A percentile compares a stretch with the other conserved stretches of the same genome.
Conservation (phyloP, 2,797 vertebrate genomes). For the Coilia nasus region DNA sequence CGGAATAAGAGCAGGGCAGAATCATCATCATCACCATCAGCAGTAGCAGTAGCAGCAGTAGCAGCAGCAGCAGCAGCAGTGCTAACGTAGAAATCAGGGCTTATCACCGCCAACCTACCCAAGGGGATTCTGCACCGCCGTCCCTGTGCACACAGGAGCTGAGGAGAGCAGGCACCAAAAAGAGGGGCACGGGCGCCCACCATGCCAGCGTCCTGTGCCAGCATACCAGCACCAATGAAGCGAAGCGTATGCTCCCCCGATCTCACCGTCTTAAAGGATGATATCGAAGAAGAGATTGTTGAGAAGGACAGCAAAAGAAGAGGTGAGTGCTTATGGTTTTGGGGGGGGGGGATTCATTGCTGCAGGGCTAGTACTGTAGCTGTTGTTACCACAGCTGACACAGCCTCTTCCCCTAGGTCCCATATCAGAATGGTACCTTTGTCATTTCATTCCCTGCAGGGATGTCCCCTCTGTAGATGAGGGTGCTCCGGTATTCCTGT, state of each 20-base stretch:
- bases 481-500: not conserved
- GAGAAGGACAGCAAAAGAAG: not conserved
- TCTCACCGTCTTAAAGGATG: constrained; percentile 19
- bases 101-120: not conserved
- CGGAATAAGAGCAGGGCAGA: constrained; percentile 40
- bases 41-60: not conserved
- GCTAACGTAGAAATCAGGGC: not conserved
- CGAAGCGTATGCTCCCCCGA: not conserved
- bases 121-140: not conserved
- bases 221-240: constrained; percentile 12
- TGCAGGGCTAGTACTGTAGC: not conserved
- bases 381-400: not conserved
- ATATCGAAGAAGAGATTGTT: constrained; percentile 9
- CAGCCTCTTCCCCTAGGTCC: not conserved
- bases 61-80: not conserved
- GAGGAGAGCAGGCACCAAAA: constrained; percentile 14
- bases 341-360: not conserved
- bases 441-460: not conserved
- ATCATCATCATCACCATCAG: not conserved
- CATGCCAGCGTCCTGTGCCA: constrained; percentile 25
- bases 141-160: not conserved
- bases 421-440: not conserved
- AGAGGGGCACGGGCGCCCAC: constrained; percentile 20
- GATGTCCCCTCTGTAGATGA: not conserved
- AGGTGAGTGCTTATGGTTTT: not conserved